These are phyloP conservation scores for Cairina moschata DNA, from an alignment of 2,113 vertebrate genomes.

Conservation along the genomic window DNA sequence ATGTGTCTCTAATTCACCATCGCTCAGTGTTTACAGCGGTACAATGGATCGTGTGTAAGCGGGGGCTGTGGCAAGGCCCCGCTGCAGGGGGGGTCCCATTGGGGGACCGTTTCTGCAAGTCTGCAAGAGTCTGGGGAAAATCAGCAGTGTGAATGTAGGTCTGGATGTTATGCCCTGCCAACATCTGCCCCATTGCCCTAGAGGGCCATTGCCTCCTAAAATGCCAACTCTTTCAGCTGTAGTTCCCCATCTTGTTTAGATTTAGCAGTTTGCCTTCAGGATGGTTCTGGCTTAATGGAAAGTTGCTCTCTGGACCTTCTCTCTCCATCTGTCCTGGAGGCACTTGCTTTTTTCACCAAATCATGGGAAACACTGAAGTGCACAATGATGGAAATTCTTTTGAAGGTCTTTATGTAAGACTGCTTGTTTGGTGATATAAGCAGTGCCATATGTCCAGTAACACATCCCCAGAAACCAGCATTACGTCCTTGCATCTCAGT, in stretches of 20 bases:
- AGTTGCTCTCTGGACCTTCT: neutral
- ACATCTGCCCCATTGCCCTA: neutral
- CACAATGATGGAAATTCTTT: neutral
- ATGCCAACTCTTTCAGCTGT: rapidly evolving
- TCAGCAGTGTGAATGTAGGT: neutral
- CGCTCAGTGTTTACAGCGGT: neutral
- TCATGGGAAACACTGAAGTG: neutral
- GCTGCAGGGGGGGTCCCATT: rapidly evolving
- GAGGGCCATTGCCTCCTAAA: neutral
- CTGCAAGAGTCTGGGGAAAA: neutral
- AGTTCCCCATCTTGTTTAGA: neutral
- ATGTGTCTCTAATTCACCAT: conserved; percentile 39
- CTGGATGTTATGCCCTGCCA: neutral
- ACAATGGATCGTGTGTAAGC: neutral
- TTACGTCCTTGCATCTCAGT: neutral
- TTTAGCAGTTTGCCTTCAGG: neutral
- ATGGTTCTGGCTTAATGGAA: neutral
- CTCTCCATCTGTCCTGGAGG: neutral
- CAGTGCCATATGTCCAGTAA: neutral
- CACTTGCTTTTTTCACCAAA: rapidly evolving
- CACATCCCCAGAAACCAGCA: neutral
- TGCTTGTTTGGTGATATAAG: neutral
- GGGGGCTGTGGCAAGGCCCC: neutral
- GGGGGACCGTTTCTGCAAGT: neutral
- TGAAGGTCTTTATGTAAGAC: neutral